Evolutionary conservation across 2,113 vertebrate species (phyloP), one percentile per base, ranked within the genome.

Genomic region (Tragulus kanchil): DNA sequence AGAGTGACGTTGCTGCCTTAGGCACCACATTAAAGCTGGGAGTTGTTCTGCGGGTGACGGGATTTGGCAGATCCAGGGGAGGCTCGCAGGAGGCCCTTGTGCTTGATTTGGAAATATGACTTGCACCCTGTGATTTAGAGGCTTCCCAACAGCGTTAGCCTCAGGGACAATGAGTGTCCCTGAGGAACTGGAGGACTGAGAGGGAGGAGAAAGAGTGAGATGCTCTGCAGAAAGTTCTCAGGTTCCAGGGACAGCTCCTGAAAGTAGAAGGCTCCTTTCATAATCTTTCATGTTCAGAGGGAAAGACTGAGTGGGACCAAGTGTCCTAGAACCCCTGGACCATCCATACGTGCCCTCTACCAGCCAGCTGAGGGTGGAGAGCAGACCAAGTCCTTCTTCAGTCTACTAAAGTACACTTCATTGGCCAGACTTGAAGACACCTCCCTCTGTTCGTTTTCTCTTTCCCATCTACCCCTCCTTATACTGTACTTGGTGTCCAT

Each of bases 101-200:
- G 52, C 58, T 92, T 85, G 69, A 86, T 96, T 95, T 65, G 85
- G 54, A 95, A 90, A 79, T 84, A 75, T 78, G 89, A 93, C 85
- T 73, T 14, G n/a, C n/a, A n/a, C 89, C 73, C 56, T 95, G 19
- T 90, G 94, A 81, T 94, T 91, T 75, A 87, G 85, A 94, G 77
- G 50, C 54, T 86, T 93, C 58, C 58, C 52, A 1, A 6, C 52
- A 61, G 94, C 16, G 1, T 93, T 54, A 42, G 45, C 75, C 26
- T 58, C 3, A 6, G 48, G 85, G 69, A 17, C 42, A 64, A 31
- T 79, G 52, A 65, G 17, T 81, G 16, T 90, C 69, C 67, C 79
- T 54, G 48, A 95, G 81, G 65, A 42, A 89, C 82, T 42, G 2
- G 81, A 90, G 31, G 31, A 21, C 61, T 75, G 42, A 90, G 42